phyloP scores from a whole-genome alignment of 2,113 vertebrate species.

The Onychorhynchus coronatus region DNA sequence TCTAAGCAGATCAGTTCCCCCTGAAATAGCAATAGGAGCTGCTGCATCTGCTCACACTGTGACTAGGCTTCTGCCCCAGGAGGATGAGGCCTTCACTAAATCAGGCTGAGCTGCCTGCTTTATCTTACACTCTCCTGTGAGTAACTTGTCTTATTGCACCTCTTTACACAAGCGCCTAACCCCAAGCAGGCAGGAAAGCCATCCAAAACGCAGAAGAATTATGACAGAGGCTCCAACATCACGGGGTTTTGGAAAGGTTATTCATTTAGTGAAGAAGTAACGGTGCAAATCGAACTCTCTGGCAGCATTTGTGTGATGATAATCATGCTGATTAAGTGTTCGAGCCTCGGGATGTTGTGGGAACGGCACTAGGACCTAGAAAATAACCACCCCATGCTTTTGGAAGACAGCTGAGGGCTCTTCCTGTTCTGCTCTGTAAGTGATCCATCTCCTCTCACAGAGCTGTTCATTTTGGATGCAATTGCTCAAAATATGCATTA shows the following conservation, averaged over 20 bases:
- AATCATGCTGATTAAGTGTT: slow-evolving; percentile 42
- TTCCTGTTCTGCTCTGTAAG: slow-evolving; percentile 56
- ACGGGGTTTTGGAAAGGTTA: background rate
- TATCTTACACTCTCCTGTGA: slow-evolving; percentile 6
- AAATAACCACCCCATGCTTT: slow-evolving; percentile 18
- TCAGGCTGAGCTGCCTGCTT: slow-evolving; percentile 30
- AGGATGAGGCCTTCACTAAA: background rate
- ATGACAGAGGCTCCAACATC: background rate
- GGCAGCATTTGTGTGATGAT: background rate
- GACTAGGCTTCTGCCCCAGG: slow-evolving; percentile 8
- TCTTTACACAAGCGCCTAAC: background rate
- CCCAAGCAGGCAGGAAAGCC: slow-evolving; percentile 3
- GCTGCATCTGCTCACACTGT: slow-evolving; percentile 30
- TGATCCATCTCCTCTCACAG: slow-evolving; percentile 43
- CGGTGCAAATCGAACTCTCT: background rate
- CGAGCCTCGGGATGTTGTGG: background rate
- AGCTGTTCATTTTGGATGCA: slow-evolving; percentile 53
- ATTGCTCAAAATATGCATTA: slow-evolving; percentile 45
- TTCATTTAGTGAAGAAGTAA: background rate
- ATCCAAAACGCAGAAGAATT: background rate
- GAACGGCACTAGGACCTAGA: slow-evolving; percentile 45
- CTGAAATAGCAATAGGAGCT: slow-evolving; percentile 7
- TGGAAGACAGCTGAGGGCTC: slow-evolving; percentile 58
- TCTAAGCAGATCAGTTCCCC: background rate
- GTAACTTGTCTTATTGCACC: slow-evolving; percentile 19